phyloP scores from a whole-genome alignment of 2,888 invertebrate species.

The Coenonympha glycerion region DNA sequence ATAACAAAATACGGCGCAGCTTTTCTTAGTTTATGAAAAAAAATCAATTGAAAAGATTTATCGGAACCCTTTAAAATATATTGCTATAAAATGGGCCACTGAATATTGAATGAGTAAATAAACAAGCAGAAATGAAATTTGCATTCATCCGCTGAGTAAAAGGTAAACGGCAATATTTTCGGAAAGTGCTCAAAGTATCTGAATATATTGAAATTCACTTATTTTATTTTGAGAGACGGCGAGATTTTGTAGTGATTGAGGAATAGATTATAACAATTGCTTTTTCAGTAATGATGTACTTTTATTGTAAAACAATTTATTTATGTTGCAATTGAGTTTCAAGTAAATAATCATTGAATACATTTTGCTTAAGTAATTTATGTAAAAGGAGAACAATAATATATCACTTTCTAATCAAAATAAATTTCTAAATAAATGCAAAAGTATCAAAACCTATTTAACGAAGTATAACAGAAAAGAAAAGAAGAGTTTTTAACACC shows the following conservation, averaged over 20 bases:
- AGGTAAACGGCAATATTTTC: conserved; percentile 6
- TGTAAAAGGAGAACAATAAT: no score
- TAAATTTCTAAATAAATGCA: background rate
- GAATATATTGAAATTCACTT: background rate
- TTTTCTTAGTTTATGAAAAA: no score
- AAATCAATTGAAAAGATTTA: no score
- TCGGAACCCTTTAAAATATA: background rate
- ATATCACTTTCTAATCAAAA: no score
- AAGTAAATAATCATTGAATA: no score
- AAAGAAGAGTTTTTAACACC: conserved; percentile 41
- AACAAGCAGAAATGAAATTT: conserved; percentile 7
- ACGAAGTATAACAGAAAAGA: conserved; percentile 27
- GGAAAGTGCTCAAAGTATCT: background rate
- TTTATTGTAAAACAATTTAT: no score
- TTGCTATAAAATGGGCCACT: conserved; percentile 4
- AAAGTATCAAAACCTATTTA: conserved; percentile 37
- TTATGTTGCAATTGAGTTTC: no score
- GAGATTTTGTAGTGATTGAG: background rate
- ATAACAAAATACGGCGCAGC: no score
- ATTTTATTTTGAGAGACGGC: background rate
- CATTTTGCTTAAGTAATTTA: no score
- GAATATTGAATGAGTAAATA: conserved; percentile 10
- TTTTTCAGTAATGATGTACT: no score
- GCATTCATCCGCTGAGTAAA: conserved; percentile 1
- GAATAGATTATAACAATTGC: no score